These are phyloP conservation scores for Agrotis clavis DNA, from an alignment of 2,888 invertebrate species.

Conservation along the genomic window DNA sequence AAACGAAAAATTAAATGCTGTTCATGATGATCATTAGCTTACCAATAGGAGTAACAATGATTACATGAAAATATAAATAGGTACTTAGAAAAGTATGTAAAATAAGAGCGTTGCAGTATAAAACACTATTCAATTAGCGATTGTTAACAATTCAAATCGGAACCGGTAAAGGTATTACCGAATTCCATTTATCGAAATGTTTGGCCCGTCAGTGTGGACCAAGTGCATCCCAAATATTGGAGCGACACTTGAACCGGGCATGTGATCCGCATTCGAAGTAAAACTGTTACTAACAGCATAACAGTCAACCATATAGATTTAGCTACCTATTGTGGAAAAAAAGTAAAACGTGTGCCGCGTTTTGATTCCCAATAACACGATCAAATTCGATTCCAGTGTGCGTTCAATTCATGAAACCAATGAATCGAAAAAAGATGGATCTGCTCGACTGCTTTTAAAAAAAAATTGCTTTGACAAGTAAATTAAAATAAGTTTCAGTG, in stretches of 20 bases:
- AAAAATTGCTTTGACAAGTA: slow-evolving; percentile 11
- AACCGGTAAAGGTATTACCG: slow-evolving; percentile 63
- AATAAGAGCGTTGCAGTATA: too few relatives aligned
- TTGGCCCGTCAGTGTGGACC: slow-evolving; percentile 72
- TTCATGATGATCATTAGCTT: background rate
- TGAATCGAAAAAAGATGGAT: slow-evolving; percentile 6
- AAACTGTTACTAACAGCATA: slow-evolving; percentile 49
- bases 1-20: background rate
- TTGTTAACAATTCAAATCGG: slow-evolving; percentile 32
- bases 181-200: slow-evolving; percentile 76
- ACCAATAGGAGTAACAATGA: background rate
- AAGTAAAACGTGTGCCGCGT: background rate
- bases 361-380: slow-evolving; percentile 14
- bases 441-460: slow-evolving; percentile 16
- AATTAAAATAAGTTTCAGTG: slow-evolving; percentile 32
- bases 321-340: background rate
- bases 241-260: slow-evolving; percentile 74
- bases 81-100: background rate
- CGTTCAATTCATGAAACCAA: slow-evolving; percentile 29
- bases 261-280: slow-evolving; percentile 68
- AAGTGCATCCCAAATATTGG: slow-evolving; percentile 83
- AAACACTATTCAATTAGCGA: slow-evolving; percentile 17
- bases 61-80: background rate
- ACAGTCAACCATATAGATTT: slow-evolving; percentile 21
- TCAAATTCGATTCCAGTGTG: slow-evolving; percentile 8